A percentile compares a stretch with the other conserved stretches of the same genome.
phyloP scores from a whole-genome alignment of 2,888 invertebrate species.

The Blomia tropicalis region DNA sequence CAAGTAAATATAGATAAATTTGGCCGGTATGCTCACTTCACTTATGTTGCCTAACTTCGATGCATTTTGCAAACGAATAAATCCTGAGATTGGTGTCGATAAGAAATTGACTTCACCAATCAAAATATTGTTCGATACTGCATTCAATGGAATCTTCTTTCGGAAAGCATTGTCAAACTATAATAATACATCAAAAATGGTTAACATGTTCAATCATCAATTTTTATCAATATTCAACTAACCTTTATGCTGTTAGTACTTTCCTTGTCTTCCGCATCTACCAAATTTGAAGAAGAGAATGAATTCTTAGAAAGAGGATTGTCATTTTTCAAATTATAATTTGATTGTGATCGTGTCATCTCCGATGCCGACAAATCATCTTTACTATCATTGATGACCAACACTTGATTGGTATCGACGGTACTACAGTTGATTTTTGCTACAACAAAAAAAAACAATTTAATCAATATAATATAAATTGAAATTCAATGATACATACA shows the following conservation, averaged over 20 bases:
- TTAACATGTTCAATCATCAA: not conserved
- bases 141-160: constrained; percentile 87
- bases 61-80: constrained; percentile 72
- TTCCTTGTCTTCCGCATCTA: not conserved
- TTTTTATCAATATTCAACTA: no score
- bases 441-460: not conserved
- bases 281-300: constrained; percentile 6
- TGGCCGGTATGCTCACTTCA: constrained; percentile 85
- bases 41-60: constrained; percentile 83
- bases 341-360: constrained; percentile 6
- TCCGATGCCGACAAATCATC: not conserved
- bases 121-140: constrained; percentile 90
- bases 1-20: constrained; percentile 77
- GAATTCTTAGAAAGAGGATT: not conserved
- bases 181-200: not conserved
- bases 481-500: constrained; percentile 26
- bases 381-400: not conserved
- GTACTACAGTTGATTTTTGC: not conserved
- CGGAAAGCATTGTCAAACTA: constrained; percentile 77
- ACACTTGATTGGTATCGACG: no score
- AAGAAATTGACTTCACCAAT: constrained; percentile 94
- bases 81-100: constrained; percentile 76
- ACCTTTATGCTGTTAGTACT: not conserved
- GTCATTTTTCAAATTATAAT: constrained; percentile 1
- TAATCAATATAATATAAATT: not conserved